Base-by-base conservation (phyloP, 2,888 invertebrate species). In the Proisotoma minuta region DNA sequence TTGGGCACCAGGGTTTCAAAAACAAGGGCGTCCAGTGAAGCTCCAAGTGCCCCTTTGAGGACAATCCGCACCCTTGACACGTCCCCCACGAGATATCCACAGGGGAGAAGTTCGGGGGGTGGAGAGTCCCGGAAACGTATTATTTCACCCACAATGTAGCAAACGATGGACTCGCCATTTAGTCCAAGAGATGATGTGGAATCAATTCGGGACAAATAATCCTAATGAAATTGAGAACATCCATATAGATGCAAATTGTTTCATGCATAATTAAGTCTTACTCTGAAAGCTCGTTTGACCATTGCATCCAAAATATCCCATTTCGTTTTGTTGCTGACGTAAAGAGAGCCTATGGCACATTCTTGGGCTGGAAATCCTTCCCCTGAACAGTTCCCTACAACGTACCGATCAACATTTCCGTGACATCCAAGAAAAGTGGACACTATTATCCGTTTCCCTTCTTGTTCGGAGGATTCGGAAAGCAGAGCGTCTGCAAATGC, bases 1-100 rank as follows among this genome's bases (percentile, higher is more conserved):
- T 95, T 91, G 70, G 97, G 96, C 78, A 96, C 94, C 69, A 97
- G 83, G 61, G 95, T 95, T 79, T 97, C 95, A 77, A 97, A 95
- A 8, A 94, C 91, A 74, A 99, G 81, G 27, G 95, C 84, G 77
- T 98, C 97, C 70, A 98, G 88, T 71, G 91, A 84, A 26, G 88
- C 88, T 71, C 88, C 87, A 23, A 89, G 87, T 66, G 91, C 89
- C 60, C 78, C 79, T 77, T 81, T 81, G 40, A 84, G 76, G 69
- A 78, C 78, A 49, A 83, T 76, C 52, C 78, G 76, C 59, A 82
- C 80, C 73, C 79, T 79, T 68, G 77, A 78, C 64, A 78, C 79
- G 67, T 83, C 82, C 28, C 92, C 95, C 10, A 94, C 87, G 15
- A 94, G 86, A 77, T 96, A 97, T 5, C 95, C 96, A 74, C 92